Percentiles rank a stretch among this genome's conserved stretches.
These are phyloP conservation scores for Arctia plantaginis DNA, from an alignment of 2,888 invertebrate genomes.

Conservation along the genomic window DNA sequence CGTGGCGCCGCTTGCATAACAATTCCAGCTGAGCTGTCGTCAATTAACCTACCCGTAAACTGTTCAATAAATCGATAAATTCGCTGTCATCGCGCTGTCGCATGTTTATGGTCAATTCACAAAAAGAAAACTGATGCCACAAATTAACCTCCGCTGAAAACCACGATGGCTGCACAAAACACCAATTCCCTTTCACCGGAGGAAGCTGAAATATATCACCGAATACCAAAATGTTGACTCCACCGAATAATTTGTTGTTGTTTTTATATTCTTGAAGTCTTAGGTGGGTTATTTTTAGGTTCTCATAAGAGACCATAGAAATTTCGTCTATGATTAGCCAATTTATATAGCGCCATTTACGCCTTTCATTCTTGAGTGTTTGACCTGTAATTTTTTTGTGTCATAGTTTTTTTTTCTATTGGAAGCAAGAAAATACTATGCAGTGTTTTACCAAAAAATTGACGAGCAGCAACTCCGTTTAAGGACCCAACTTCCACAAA, in stretches of 20 bases:
- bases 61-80: neutral
- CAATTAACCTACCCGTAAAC: slow-evolving; percentile 37
- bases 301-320: slow-evolving; percentile 22
- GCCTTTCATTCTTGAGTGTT: neutral
- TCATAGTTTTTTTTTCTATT: slow-evolving; percentile 11
- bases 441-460: slow-evolving; percentile 17
- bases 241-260: too few relatives aligned
- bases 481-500: slow-evolving; percentile 6
- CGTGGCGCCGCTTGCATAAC: slow-evolving; percentile 37
- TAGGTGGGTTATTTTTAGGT: slow-evolving; percentile 15
- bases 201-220: neutral
- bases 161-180: slow-evolving; percentile 19
- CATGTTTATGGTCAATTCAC: slow-evolving; percentile 31
- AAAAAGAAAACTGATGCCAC: slow-evolving; percentile 50
- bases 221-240: slow-evolving; percentile 11
- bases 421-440: slow-evolving; percentile 10
- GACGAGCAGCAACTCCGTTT: slow-evolving; percentile 22
- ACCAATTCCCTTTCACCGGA: slow-evolving; percentile 21
- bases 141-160: slow-evolving; percentile 14
- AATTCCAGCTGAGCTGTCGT: slow-evolving; percentile 32
- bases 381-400: neutral
- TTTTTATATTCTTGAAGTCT: slow-evolving; percentile 18
- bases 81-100: neutral
- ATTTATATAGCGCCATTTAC: slow-evolving; percentile 18
- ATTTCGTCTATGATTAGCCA: slow-evolving; percentile 24